Evolutionary conservation across 2,888 invertebrate genomes (phyloP), one percentile per base, ranked within the genome.

Genomic region (Plebejus argus): DNA sequence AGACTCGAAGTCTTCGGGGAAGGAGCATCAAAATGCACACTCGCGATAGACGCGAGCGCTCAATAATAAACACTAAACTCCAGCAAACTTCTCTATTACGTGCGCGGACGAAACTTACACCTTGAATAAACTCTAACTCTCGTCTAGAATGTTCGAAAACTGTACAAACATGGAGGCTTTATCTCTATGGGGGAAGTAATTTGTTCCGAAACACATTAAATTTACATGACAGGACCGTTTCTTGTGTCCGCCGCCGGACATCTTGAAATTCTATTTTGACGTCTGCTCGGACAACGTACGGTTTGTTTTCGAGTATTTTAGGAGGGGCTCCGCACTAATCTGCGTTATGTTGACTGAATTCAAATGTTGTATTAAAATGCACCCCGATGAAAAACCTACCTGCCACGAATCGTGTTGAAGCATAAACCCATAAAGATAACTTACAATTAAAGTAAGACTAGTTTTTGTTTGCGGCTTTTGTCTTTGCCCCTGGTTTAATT

Each of bases 51-150:
- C 81, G 78, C 79, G 77, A n/a, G 81, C 79, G 79, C 81, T 81
- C 82, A 81, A 82, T 88, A 88, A 88, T 87, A 87, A 89, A 88
- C 85, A 84, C 80, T 78, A 80, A 82, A 83, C 86, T 81, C 81
- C 82, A 88, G 85, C 87, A 85, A 91, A 91, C 90, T 91, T 89
- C 85, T 85, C 86, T 89, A 87, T 90, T 90, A 87, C 83, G 81
- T 82, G 82, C 85, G 85, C 82, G 82, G 84, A 83, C 83, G 83
- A 87, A 91, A 90, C 88, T 90, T 91, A 87, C 87, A 88, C 89
- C 86, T 88, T 83, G 84, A 84, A 84, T 86, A 86, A 86, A 89
- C 88, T 85, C 86, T 86, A 86, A 86, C 86, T 86, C 83, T 71
- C 81, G 86, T 85, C 86, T 87, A 86, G 86, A 83, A 86, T 88